Percentiles rank a stretch among this genome's conserved stretches.
These are phyloP conservation scores for Rhinophrynus dorsalis DNA, from an alignment of 2,797 vertebrate species.

Conservation along the genomic window DNA sequence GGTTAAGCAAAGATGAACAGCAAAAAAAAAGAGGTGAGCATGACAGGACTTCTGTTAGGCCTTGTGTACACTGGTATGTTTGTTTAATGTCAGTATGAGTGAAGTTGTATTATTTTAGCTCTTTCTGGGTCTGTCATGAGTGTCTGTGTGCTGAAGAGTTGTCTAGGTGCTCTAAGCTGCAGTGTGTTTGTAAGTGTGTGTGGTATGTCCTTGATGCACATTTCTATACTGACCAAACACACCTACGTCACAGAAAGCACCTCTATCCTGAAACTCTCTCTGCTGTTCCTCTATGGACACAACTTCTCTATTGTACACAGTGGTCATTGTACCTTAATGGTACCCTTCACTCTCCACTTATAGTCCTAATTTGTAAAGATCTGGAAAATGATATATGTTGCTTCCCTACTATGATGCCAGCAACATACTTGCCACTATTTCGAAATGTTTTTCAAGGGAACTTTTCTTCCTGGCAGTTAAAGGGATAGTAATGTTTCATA, in stretches of 20 bases:
- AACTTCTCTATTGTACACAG: no score
- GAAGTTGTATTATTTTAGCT: slow-evolving; percentile 27
- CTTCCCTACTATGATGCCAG: no score
- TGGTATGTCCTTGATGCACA: not conserved
- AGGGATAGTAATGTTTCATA: no score
- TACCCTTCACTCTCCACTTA: no score
- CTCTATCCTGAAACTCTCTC: not conserved
- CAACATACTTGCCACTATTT: no score
- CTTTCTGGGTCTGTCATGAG: not conserved
- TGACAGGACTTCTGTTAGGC: not conserved
- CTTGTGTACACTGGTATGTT: not conserved
- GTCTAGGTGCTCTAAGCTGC: not conserved
- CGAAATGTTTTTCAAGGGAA: no score
- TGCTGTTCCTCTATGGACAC: not conserved
- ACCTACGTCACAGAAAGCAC: not conserved
- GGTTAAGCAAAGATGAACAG: not conserved
- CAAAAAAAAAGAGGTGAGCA: not conserved
- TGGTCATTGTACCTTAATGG: no score
- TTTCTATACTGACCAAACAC: not conserved
- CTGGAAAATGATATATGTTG: no score
- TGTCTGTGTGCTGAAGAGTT: slow-evolving; percentile 9
- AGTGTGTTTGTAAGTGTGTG: not conserved
- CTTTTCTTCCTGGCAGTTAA: no score
- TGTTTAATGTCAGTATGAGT: slow-evolving; percentile 29
- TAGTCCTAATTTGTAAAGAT: no score